Base-by-base conservation (phyloP, 1,140 invertebrate genomes). In the Adoxophyes honmai region DNA sequence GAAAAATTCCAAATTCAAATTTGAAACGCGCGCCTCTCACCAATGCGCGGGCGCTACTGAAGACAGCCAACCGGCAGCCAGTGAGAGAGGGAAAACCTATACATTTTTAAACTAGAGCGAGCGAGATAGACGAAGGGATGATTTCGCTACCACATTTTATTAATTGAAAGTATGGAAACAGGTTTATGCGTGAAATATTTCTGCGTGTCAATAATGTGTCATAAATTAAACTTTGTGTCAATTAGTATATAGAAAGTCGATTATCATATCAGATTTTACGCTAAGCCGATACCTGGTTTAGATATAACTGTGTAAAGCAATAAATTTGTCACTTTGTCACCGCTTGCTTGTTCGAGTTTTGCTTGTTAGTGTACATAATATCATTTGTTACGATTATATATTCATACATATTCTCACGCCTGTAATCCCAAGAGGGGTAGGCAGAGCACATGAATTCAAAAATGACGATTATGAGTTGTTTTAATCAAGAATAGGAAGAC, bases 1-100 rank as follows among this genome's bases (percentile, higher is more conserved):
- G 64, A 71, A 67, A 71, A 66, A 33, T 66, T 57, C 37, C 65
- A 71, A 66, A 33, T 66, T 57, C 37, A 72, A 58, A 37, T 66
- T 63, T 58, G 51, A 68, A 75, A 72, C 79, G 71, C 57, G 60
- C 73, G 59, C 39, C 66, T 64, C 63, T 52, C 42, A 52, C 62
- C 63, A 52, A 62, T 73, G 80, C 84, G 84, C 72, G 57, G 66
- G 81, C 75, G 73, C 81, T 75, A 87, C 84, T 87, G 76, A 75
- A 55, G 63, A 59, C 69, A 66, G 59, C 75, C 78, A 70, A 78
- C 74, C 78, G 53, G 52, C 70, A 44, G 39, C 11, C 56, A 44
- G 21, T 39, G n/a, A 14, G 52, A 21, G 16, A 18, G 60, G 59
- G 54, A 65, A 33, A 18, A 55, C 13, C 28, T 16, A 62, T 58